Base-by-base conservation (phyloP, 1,140 invertebrate species). In the Drosophila melanogaster region DNA sequence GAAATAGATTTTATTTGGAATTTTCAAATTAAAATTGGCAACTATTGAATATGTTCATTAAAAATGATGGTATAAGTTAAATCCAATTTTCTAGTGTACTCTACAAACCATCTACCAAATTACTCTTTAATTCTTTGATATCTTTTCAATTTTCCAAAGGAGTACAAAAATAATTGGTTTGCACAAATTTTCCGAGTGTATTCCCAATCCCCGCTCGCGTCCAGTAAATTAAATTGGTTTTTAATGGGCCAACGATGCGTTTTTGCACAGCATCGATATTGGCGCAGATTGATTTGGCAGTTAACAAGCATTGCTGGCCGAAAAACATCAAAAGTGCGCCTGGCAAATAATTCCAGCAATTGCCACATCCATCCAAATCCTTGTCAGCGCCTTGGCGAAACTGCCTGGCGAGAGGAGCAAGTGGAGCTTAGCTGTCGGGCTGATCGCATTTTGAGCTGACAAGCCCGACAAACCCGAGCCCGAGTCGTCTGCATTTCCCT, bases 381-480 rank as follows among this genome's bases (percentile, higher is more conserved):
- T 77, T 84, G 80, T 79, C 77, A 77, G 75, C 77, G 80, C 81
- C 79, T 69, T 43, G 22, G 44, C 10, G 30, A 67, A 67, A 65
- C 65, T 67, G 59, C 59, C 64, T 43, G 43, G 43, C 33, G 40
- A 64, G 19, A 24, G 49, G 64, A 49, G 66, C 65, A 44, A 64
- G 19, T 33, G 49, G 64, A 49, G 66, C 65, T 70, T 56, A 70
- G 64, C 62, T 84, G 80, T 79, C 80, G 71, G 61, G 54, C 81
- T 79, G 80, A 79, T 84, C 80, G 76, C 81, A 76, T 84, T 83
- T 81, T 64, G 64, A 81, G 78, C 74, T 87, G 81, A 79, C 81
- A 61, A 55, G 50, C 58, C 62, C 19, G 19, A 2, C 19, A 19
- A 19, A 51, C 62, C 43, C 60, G 55, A 41, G 30, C 44, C 43